Conservation (phyloP, 2,113 vertebrate genomes). For the Heloderma charlesbogerti region DNA sequence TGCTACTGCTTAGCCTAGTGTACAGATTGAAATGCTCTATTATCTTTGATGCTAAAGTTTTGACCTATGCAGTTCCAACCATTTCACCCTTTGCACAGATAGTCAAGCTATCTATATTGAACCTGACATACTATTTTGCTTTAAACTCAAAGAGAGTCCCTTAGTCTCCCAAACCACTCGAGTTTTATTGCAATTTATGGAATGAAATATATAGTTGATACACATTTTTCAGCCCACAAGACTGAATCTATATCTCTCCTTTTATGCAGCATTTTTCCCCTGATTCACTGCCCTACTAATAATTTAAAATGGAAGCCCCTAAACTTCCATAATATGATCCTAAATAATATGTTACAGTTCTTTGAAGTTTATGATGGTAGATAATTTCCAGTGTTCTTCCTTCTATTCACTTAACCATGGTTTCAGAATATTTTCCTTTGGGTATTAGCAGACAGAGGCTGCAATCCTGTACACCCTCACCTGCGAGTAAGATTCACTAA, state of each 20-base stretch:
- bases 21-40: not conserved
- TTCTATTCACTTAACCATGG: not conserved
- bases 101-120: slow-evolving; percentile 48
- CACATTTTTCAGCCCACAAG: slow-evolving; percentile 19
- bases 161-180: not conserved
- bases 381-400: not conserved
- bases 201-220: slow-evolving; percentile 21
- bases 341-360: not conserved
- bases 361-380: slow-evolving; percentile 11
- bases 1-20: not conserved
- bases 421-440: not conserved
- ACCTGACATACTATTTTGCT: slow-evolving; percentile 23
- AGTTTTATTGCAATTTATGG: slow-evolving; percentile 40
- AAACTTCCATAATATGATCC: not conserved
- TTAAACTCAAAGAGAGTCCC: slow-evolving; percentile 53
- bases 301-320: not conserved
- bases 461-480: too few species aligned
- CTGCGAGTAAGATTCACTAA: not conserved
- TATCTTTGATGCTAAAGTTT: slow-evolving; percentile 45
- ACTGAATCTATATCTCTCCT: slow-evolving; percentile 39
- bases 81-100: slow-evolving; percentile 42
- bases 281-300: slow-evolving; percentile 2
- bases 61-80: slow-evolving; percentile 31
- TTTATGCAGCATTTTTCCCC: slow-evolving; percentile 12
- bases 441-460: not conserved